A percentile compares a stretch with the other conserved stretches of the same genome.
phyloP scores from a whole-genome alignment of 2,113 vertebrate genomes.

The Gyps fulvus region DNA sequence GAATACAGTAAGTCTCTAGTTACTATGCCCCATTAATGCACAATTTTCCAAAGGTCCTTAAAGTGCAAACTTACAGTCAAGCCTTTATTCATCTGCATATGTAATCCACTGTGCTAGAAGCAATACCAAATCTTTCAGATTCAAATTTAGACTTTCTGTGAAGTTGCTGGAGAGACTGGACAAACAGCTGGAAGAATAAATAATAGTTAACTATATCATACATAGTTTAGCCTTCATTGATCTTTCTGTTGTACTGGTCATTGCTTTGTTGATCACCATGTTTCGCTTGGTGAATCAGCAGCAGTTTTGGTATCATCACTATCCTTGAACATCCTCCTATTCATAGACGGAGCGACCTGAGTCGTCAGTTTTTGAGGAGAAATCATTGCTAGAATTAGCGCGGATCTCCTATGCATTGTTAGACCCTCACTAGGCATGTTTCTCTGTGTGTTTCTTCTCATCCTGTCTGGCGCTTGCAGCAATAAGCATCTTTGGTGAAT shows the following conservation, averaged over 20 bases:
- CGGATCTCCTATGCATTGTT: fast-evolving
- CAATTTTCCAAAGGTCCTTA: neutral
- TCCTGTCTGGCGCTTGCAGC: neutral
- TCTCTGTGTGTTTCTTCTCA: neutral
- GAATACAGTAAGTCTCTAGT: neutral
- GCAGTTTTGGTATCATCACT: fast-evolving
- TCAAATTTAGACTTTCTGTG: neutral
- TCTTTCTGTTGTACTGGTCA: neutral
- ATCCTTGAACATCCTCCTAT: neutral
- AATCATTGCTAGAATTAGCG: neutral
- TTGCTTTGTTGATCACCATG: neutral
- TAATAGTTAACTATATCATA: neutral
- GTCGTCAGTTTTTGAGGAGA: neutral
- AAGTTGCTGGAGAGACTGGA: neutral
- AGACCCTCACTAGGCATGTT: neutral
- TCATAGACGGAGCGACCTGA: neutral
- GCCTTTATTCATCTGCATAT: neutral
- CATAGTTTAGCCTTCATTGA: neutral
- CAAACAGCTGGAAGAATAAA: conserved; percentile 18
- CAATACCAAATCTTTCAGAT: neutral
- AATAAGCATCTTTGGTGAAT: neutral
- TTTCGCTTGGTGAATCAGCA: neutral
- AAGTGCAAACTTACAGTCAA: neutral
- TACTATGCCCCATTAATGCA: neutral
- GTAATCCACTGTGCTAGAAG: neutral